A percentile compares a stretch with the other conserved stretches of the same genome.
These are phyloP conservation scores for Eulemur rubriventer DNA, from an alignment of 2,797 vertebrate genomes.

Conservation along the genomic window DNA sequence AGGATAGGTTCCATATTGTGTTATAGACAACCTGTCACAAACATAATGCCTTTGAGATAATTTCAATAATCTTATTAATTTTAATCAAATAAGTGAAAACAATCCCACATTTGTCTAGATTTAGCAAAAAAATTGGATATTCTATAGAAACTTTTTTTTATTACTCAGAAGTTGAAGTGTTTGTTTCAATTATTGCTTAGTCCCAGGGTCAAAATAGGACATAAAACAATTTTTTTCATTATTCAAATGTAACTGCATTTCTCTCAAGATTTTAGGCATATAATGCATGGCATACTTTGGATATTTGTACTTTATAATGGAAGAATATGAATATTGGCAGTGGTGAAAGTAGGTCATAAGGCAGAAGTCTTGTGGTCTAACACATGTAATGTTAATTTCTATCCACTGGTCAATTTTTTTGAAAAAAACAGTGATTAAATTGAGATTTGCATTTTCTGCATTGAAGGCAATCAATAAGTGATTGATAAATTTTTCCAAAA, in stretches of 20 bases:
- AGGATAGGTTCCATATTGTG: neutral
- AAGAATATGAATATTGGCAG: neutral
- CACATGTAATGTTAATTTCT: neutral
- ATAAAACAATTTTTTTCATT: neutral
- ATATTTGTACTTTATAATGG: neutral
- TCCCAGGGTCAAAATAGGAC: neutral
- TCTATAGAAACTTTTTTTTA: neutral
- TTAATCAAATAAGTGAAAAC: neutral
- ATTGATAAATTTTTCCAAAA: constrained; percentile 12
- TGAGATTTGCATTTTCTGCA: neutral
- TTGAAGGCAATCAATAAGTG: neutral
- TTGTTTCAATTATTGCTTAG: neutral
- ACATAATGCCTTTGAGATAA: neutral
- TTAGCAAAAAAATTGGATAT: neutral
- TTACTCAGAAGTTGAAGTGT: neutral
- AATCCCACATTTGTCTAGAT: neutral
- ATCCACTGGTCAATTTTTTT: neutral
- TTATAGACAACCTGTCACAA: neutral
- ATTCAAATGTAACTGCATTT: neutral
- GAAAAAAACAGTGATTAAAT: neutral
- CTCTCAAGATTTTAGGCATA: neutral
- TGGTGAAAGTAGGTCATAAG: neutral
- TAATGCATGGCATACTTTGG: neutral
- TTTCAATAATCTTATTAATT: neutral
- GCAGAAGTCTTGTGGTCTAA: neutral